phyloP scores from a whole-genome alignment of 2,888 invertebrate genomes.

The Lithophane ornitopus region DNA sequence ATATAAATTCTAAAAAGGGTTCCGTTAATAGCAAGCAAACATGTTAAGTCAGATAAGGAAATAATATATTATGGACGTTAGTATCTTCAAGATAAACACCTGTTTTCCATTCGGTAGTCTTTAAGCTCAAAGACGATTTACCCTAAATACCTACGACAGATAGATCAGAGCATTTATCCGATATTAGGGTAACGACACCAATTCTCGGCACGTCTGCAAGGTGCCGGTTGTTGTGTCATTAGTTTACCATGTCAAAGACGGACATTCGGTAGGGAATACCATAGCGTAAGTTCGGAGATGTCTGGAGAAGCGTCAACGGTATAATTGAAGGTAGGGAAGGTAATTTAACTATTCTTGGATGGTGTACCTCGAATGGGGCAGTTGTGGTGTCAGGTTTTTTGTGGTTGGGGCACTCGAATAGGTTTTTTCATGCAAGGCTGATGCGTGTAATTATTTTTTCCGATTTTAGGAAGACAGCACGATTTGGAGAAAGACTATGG shows the following conservation, averaged over 20 bases:
- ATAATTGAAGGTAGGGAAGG: constrained; percentile 36
- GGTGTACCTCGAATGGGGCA: not conserved
- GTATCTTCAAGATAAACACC: not conserved
- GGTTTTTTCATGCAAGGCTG: too few relatives aligned
- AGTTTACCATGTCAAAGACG: constrained; percentile 72
- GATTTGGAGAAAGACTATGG: too few relatives aligned
- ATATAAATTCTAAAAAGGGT: not conserved
- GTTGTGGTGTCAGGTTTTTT: not conserved
- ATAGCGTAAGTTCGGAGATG: constrained; percentile 42
- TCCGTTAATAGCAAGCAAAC: not conserved
- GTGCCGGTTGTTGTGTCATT: constrained; percentile 62
- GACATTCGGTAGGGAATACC: constrained; percentile 52
- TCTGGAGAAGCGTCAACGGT: constrained; percentile 28
- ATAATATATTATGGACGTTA: not conserved
- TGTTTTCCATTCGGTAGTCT: not conserved
- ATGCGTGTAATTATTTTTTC: too few relatives aligned
- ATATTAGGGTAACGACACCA: constrained; percentile 60
- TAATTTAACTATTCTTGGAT: constrained; percentile 39
- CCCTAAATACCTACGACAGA: constrained; percentile 18
- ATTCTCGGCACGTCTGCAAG: constrained; percentile 62
- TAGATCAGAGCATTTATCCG: constrained; percentile 58
- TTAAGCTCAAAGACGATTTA: constrained; percentile 1
- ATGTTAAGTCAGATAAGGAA: too few relatives aligned
- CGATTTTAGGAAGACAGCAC: too few relatives aligned
- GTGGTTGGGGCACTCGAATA: too few relatives aligned